Conservation (phyloP, 2,113 vertebrate species). For the Dasyornis broadbenti region DNA sequence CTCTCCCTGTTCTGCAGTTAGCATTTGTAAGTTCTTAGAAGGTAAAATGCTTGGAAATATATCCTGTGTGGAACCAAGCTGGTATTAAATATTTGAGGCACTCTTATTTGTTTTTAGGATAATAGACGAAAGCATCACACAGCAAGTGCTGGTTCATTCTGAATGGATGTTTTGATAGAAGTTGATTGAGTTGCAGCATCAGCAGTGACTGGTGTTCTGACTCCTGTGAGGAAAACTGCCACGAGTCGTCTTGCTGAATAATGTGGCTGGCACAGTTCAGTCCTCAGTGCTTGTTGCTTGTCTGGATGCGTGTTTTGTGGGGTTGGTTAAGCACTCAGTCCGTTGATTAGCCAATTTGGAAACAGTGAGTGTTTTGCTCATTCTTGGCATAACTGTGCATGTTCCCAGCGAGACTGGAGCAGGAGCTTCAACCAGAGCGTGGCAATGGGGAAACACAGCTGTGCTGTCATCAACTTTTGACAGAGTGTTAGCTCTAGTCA, state of each 20-base stretch:
- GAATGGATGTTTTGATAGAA: not conserved
- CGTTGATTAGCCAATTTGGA: slow-evolving; percentile 55
- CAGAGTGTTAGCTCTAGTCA: not conserved
- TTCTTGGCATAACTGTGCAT: not conserved
- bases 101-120: not conserved
- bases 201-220: not conserved
- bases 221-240: not conserved
- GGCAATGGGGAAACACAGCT: not conserved
- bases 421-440: not conserved
- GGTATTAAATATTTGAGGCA: not conserved
- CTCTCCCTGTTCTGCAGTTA: not conserved
- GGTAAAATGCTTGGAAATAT: not conserved
- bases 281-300: not conserved
- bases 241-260: not conserved
- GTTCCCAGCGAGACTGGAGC: slow-evolving; percentile 30
- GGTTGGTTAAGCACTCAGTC: not conserved
- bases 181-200: not conserved
- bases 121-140: not conserved
- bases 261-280: not conserved
- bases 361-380: slow-evolving; percentile 28
- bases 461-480: not conserved
- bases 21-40: not conserved
- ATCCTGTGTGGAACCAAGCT: not conserved
- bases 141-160: not conserved
- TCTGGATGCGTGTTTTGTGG: not conserved